Base-by-base conservation (phyloP, 2,888 invertebrate genomes). In the Apodemia zela region DNA sequence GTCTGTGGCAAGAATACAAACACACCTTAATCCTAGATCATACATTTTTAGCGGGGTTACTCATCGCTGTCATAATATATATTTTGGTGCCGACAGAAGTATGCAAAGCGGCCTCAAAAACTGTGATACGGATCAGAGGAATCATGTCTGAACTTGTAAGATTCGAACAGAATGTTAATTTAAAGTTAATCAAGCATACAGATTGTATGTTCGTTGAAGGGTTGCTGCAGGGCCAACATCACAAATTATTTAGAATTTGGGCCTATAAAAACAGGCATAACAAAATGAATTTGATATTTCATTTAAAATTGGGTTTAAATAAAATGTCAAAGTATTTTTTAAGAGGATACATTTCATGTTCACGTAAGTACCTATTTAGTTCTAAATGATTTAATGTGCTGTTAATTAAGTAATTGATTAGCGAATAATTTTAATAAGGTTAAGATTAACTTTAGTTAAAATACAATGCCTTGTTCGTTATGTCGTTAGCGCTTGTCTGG, bases 61-160 rank as follows among this genome's bases (percentile, higher is more conserved):
- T 86, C 85, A 85, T 82, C 78, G 73, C 66, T 71, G 71, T 75
- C 74, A 58, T 74, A 21, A 21, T 21, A 42, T 42, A 42, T 42
- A 42, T 42, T 68, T 74, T 75, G 73, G 63, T 67, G 69, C 68
- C 67, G 67, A 63, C 67, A 62, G 68, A 68, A 71, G 71, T 85
- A 84, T 85, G 85, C 85, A 85, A 86, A 85, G 77, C 80, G 71
- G 80, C 74, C 80, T 73, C 74, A 80, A 84, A 85, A 82, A 78
- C 76, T 65, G 61, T 71, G 68, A 76, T 75, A 78, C 79, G 75
- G 72, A 78, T 74, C 72, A 74, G 80, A 82, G 42, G 42, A 42
- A 42, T 88, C 90, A 83, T 84, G 89, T 90, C 78, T 72, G 77
- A 80, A 90, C 89, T 75, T 86, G 90, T 85, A 6, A 42, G 78